These are phyloP conservation scores for Gonioctena quinquepunctata DNA, from an alignment of 1,140 invertebrate species.

Conservation along the genomic window DNA sequence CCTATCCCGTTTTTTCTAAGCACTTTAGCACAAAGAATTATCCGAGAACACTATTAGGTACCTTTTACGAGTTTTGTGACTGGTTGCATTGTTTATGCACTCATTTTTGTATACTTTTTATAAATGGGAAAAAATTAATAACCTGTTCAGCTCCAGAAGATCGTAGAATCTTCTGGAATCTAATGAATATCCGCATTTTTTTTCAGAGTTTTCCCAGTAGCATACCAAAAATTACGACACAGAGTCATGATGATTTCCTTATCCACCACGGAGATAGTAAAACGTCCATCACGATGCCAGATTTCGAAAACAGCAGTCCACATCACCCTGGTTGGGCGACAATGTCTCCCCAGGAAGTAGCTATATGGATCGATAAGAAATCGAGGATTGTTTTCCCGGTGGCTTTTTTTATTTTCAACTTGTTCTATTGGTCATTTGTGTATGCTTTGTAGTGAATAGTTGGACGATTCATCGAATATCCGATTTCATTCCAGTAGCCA, in stretches of 20 bases:
- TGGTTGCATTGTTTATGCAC: too few species aligned
- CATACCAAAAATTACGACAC: slow-evolving; percentile 67
- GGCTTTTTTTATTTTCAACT: slow-evolving; percentile 79
- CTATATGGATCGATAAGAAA: slow-evolving; percentile 82
- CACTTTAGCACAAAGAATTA: too few species aligned
- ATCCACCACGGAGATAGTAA: slow-evolving; percentile 33
- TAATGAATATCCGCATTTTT: background rate
- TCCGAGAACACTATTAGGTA: too few species aligned
- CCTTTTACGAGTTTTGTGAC: too few species aligned
- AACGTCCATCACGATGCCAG: slow-evolving; percentile 41
- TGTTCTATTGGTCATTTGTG: slow-evolving; percentile 84
- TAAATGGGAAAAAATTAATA: too few species aligned
- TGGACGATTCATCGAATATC: too few species aligned
- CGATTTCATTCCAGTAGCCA: too few species aligned
- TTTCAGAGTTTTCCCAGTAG: slow-evolving; percentile 68
- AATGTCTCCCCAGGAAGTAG: slow-evolving; percentile 84
- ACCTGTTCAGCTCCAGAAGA: too few species aligned
- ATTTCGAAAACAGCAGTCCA: slow-evolving; percentile 13
- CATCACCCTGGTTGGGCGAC: slow-evolving; percentile 65
- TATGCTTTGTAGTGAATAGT: slow-evolving; percentile 32
- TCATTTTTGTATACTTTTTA: too few species aligned
- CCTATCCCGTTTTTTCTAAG: too few species aligned
- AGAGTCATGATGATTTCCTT: slow-evolving; percentile 65
- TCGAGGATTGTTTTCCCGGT: slow-evolving; percentile 78
- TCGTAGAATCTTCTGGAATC: too few species aligned